Base-by-base conservation (phyloP, 2,888 invertebrate genomes). In the Metalampra italica region DNA sequence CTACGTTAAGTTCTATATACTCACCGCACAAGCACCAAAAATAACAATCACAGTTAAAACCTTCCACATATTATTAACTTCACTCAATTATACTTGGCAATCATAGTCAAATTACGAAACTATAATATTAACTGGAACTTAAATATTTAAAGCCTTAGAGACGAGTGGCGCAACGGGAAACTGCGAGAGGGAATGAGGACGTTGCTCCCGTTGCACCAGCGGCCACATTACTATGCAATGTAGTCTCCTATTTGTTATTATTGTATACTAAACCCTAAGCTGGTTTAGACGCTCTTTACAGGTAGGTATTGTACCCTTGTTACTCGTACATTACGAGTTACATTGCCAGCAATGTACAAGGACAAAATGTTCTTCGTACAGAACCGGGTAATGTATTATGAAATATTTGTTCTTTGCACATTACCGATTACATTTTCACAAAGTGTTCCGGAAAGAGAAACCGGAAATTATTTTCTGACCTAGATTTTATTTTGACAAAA, bases 171-270 rank as follows among this genome's bases (percentile, higher is more conserved):
- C 69, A 66, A 68, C 62, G 60, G 66, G 71, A 74, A 68, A 65
- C 65, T 60, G 60, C 59, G 59, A 59, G 68, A 68, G 63, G 74
- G 75, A 76, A 71, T 69, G 77, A 55, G 84, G 70, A 63, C 83
- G 61, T 76, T 84, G 83, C 76, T 71, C 84, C 64, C 83, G 61
- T 76, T 84, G 83, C 76, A 71, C 84, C 65, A 65, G 54, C 12
- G 57, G 58, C 66, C 51, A 59, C 64, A 59, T 60, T 56, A 64
- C 60, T 55, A 64, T 63, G 64, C 63, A 39, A 30, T 55, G 64
- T 63, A 64, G 62, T 29, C 57, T 43, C 61, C 47, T 54, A 66
- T 62, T 55, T 50, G 60, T 53, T 44, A 48, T 48, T 40, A 14
- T n/a, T 32, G 41, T 36, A 32, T 36, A 45, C 22, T 13, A 45